Base-by-base conservation (phyloP, 2,113 vertebrate genomes). In the Vulpes vulpes region DNA sequence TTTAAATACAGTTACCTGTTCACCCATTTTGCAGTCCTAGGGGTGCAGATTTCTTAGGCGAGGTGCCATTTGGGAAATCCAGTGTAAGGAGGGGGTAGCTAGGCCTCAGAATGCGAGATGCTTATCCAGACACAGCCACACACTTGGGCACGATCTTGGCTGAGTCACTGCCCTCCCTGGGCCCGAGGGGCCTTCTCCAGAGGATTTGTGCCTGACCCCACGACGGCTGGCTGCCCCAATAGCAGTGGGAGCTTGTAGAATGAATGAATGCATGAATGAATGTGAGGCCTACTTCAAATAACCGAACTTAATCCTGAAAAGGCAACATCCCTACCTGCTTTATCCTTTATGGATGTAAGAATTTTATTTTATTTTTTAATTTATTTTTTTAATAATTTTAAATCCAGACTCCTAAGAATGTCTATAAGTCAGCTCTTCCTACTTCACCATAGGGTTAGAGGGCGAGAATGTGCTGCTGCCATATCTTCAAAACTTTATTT, bases 81-180 rank as follows among this genome's bases (percentile, higher is more conserved):
- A 0, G 25, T 17, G 23, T 6, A 25, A 7, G 4, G 11, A 35
- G 1, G 16, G 16, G 5, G 43, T 5, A 23, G 3, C 57, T 12
- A 16, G 57, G 27, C 38, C 14, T 57, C 3, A 1, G 12, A n/a
- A 71, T 76, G 4, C 0, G 0, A 30, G 64, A 64, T 4, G 20
- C 30, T 11, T 57, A 7, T 12, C 27, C 15, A 5, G 16, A 27
- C 4, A 11, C 27, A 30, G 49, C 55, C 23, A 1, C 1, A 0
- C 3, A 2, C 27, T 23, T 25, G 20, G 59, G 14, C 27, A 49
- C 20, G 49, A 38, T 4, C 64, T 12, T n/a, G 19, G 53, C 55
- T 0, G 0, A 32, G 49, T 51, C 71, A 0, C 20, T 27, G 14
- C 32, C 16, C 32, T 22, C 35, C 3, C 0, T 1, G 25, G 32